Percentiles rank a stretch among this genome's conserved stretches.
Evolutionary conservation across 2,888 invertebrate species (phyloP).

Genomic region (Parascotia fuliginaria): DNA sequence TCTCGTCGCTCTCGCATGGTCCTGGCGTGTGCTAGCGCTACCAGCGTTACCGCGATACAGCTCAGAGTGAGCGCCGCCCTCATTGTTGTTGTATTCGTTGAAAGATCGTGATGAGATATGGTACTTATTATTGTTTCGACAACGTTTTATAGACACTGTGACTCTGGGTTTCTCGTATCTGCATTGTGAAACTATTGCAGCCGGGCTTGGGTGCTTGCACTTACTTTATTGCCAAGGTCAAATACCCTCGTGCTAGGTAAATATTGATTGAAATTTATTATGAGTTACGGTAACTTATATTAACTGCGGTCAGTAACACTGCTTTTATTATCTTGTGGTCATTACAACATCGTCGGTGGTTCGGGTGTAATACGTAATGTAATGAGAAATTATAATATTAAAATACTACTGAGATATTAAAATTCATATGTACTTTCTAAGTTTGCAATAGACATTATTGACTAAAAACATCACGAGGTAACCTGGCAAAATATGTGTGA

Average conservation of each 20-base stretch:
- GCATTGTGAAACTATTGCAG: slow-evolving; percentile 72
- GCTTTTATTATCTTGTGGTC: slow-evolving; percentile 5
- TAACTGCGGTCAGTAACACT: slow-evolving; percentile 8
- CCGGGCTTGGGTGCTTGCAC: slow-evolving; percentile 55
- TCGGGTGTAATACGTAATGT: too few relatives aligned
- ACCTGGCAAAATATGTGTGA: too few relatives aligned
- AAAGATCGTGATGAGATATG: slow-evolving; percentile 61
- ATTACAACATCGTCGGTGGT: background rate
- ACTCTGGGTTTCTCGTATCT: slow-evolving; percentile 65
- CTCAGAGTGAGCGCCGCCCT: slow-evolving; percentile 63
- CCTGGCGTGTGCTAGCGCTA: slow-evolving; percentile 74
- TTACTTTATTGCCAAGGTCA: slow-evolving; percentile 69
- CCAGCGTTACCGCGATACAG: slow-evolving; percentile 64
- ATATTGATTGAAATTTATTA: slow-evolving; percentile 29
- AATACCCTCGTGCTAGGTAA: slow-evolving; percentile 34
- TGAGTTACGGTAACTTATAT: slow-evolving; percentile 5
- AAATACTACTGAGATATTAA: too few relatives aligned
- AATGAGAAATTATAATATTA: too few relatives aligned
- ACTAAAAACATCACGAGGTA: too few relatives aligned
- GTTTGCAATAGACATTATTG: too few relatives aligned
- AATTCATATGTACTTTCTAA: too few relatives aligned
- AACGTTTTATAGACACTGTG: slow-evolving; percentile 78
- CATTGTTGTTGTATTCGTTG: slow-evolving; percentile 62
- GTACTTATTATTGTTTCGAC: slow-evolving; percentile 54
- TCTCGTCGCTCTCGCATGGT: slow-evolving; percentile 74